Base-by-base conservation (phyloP, 1,140 invertebrate species). In the Cherax destructor region DNA sequence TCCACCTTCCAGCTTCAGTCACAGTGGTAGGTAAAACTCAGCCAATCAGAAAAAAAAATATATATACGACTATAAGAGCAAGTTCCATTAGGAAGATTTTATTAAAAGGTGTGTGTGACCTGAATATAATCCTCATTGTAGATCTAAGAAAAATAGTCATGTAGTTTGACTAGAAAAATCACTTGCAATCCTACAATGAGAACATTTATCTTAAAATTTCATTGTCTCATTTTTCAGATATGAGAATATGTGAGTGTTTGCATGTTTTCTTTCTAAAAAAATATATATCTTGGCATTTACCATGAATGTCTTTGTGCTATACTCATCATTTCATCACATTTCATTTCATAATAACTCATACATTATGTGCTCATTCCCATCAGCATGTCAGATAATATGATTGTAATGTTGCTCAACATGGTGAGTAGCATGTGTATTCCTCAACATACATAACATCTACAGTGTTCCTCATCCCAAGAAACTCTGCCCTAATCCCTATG, bases 201-300 rank as follows among this genome's bases (percentile, higher is more conserved):
- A 59, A 88, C 78, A 52, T 88, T 50, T 81, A 77, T 80, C 78
- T 69, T 65, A 72, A 52, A 88, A 65, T 79, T 88, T 81, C 52
- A 65, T 88, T 81, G 65, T 88, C 86, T 78, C 84, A 86, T 86
- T 86, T 56, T 72, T 81, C 78, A 81, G 65, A 83, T 80, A 81
- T 88, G 86, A 88, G 79, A 78, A 88, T 85, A 88, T 81, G 86
- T 88, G 86, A 88, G 56, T 88, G 86, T 88, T 88, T 88, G 78
- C 86, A 88, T 88, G 86, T 88, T 88, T 81, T 81, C 72, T 88
- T 72, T 88, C 30, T 79, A 79, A 41, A 78, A 78, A 49, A 47
- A 69, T 88, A 88, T 86, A 86, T 86, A 86, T 86, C 59, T 81
- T 88, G 79, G 78, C 83, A 85, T 85, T 85, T 85, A 85, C 50